Percentiles rank a stretch among this genome's conserved stretches.
Evolutionary conservation across 2,888 invertebrate genomes (phyloP).

Genomic region (Apoda limacodes): DNA sequence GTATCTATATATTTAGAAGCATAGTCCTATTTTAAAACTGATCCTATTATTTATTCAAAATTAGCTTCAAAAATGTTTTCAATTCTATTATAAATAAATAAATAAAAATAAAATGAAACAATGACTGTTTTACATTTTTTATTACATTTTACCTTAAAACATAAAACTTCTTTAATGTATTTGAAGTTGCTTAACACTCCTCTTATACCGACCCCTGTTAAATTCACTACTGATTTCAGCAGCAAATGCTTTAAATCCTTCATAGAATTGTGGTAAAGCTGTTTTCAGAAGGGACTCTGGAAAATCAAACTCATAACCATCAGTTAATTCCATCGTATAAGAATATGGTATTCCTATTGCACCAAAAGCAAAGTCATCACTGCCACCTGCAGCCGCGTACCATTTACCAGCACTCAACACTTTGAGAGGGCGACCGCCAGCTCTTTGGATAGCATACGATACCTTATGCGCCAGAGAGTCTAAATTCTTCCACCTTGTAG

Average conservation of each 20-base stretch:
- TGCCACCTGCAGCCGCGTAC: constrained; percentile 72
- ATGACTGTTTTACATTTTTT: too few species aligned
- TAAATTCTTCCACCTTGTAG: constrained; percentile 56
- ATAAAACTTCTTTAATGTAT: too few species aligned
- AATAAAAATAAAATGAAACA: too few species aligned
- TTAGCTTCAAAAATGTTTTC: too few species aligned
- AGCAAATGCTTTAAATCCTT: constrained; percentile 45
- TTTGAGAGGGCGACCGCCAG: constrained; percentile 52
- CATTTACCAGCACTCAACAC: constrained; percentile 66
- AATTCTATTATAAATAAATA: too few species aligned
- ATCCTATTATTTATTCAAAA: too few species aligned
- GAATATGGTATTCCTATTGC: constrained; percentile 63
- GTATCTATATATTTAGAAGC: too few species aligned
- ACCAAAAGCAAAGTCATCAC: constrained; percentile 72
- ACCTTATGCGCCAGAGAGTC: constrained; percentile 46
- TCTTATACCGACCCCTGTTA: not conserved
- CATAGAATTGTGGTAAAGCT: constrained; percentile 44
- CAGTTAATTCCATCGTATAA: constrained; percentile 73
- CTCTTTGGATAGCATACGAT: constrained; percentile 43
- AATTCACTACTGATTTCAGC: constrained; percentile 42
- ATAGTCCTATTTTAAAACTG: too few species aligned
- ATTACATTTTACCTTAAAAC: too few species aligned
- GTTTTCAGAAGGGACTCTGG: constrained; percentile 56
- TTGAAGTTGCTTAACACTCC: too few species aligned
- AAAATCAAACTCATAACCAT: constrained; percentile 73